Conservation (phyloP, 2,888 invertebrate species). For the Ashinkailepas kermadecensis region DNA sequence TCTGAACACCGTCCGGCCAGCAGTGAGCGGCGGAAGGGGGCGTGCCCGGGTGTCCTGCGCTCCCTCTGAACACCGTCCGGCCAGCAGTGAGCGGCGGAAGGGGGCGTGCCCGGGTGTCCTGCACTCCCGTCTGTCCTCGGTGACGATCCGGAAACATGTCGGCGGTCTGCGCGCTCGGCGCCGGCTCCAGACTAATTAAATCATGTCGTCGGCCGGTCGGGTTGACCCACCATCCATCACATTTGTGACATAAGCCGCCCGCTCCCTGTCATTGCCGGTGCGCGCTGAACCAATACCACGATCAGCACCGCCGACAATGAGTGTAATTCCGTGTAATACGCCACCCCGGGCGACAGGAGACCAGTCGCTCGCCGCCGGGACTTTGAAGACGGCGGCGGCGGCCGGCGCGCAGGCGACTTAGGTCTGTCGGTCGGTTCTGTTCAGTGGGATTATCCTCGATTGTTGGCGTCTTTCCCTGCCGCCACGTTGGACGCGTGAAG, state of each 20-base stretch:
- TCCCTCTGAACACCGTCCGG: background rate
- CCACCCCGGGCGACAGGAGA: background rate
- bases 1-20: too few relatives aligned
- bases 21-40: background rate
- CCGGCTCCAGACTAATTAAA: background rate
- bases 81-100: background rate
- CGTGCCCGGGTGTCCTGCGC: background rate
- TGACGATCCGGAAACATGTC: background rate
- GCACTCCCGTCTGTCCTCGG: background rate
- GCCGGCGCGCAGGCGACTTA: background rate
- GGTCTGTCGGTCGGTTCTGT: background rate
- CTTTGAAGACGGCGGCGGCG: background rate
- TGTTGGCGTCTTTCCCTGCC: background rate
- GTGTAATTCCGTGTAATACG: background rate
- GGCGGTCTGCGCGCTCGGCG: background rate
- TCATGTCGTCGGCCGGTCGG: background rate
- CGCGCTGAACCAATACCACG: background rate
- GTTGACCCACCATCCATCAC: slow-evolving; percentile 5
- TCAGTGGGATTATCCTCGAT: background rate
- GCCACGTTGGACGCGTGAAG: too few relatives aligned
- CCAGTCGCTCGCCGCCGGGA: background rate
- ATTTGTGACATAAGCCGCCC: background rate
- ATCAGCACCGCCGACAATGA: background rate
- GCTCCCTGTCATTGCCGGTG: background rate
- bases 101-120: background rate